A percentile compares a stretch with the other conserved stretches of the same genome.
phyloP scores from a whole-genome alignment of 2,113 vertebrate species.

The Polyodon spathula region DNA sequence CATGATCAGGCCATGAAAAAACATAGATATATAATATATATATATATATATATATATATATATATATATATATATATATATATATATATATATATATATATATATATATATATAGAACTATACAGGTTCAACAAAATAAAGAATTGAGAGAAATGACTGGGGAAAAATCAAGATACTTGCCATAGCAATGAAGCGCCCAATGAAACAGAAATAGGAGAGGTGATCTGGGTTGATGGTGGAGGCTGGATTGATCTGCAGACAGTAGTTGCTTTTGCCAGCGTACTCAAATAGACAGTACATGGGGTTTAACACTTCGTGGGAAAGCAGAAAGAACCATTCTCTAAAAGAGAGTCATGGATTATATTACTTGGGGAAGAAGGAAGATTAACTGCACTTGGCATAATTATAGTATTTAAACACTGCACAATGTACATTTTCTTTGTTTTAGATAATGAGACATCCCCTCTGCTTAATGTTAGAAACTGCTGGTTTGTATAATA shows the following conservation, averaged over 20 bases:
- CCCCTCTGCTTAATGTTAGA: no score
- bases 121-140: neutral
- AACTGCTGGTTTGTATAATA: no score
- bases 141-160: neutral
- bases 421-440: no score
- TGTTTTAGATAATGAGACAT: no score
- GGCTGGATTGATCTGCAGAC: conserved; percentile 97
- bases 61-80: no score
- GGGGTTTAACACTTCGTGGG: conserved; percentile 96
- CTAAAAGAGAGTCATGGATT: conserved; percentile 45
- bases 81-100: no score
- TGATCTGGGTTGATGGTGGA: conserved; percentile 98
- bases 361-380: conserved; percentile 26
- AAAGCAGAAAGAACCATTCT: conserved; percentile 98
- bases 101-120: no score
- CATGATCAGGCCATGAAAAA: no score
- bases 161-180: conserved; percentile 44
- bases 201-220: conserved; percentile 98
- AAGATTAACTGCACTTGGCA: neutral
- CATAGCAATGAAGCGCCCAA: conserved; percentile 98
- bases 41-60: no score
- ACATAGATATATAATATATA: no score
- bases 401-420: no score
- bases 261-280: conserved; percentile 98
- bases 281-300: conserved; percentile 99